Conservation (phyloP, 2,113 vertebrate species). For the Tenrec ecaudatus region DNA sequence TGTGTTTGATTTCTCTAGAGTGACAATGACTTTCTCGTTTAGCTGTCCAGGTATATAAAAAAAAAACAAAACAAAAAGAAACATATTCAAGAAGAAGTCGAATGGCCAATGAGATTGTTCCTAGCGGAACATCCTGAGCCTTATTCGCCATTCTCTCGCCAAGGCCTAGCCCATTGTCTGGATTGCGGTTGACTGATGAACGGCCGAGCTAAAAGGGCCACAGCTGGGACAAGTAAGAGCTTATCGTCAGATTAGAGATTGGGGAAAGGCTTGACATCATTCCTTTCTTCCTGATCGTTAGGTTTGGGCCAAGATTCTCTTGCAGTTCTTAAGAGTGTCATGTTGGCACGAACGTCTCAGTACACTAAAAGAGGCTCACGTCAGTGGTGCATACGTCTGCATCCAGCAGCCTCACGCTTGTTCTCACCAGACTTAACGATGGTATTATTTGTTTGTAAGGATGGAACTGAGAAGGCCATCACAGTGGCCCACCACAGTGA, state of each 20-base stretch:
- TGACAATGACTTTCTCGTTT: neutral
- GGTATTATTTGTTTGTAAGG: neutral
- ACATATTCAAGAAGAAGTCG: neutral
- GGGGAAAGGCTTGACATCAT: neutral
- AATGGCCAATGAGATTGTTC: neutral
- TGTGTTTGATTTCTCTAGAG: neutral
- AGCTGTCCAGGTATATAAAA: neutral
- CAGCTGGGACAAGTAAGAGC: neutral
- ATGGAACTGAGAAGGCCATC: neutral
- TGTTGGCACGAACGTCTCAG: neutral
- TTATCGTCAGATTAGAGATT: neutral
- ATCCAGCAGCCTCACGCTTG: neutral
- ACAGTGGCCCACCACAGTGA: neutral
- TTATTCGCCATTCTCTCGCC: neutral
- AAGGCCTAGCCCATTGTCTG: neutral
- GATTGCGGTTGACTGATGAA: neutral
- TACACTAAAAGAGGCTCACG: neutral
- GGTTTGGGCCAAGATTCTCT: neutral
- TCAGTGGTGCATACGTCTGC: neutral
- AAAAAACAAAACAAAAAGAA: neutral
- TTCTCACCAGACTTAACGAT: neutral
- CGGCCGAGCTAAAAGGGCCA: neutral
- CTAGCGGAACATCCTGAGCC: neutral
- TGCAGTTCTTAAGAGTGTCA: constrained; percentile 30
- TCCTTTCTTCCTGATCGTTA: neutral